phyloP scores from a whole-genome alignment of 2,113 vertebrate genomes.

The Hymenochirus boettgeri region DNA sequence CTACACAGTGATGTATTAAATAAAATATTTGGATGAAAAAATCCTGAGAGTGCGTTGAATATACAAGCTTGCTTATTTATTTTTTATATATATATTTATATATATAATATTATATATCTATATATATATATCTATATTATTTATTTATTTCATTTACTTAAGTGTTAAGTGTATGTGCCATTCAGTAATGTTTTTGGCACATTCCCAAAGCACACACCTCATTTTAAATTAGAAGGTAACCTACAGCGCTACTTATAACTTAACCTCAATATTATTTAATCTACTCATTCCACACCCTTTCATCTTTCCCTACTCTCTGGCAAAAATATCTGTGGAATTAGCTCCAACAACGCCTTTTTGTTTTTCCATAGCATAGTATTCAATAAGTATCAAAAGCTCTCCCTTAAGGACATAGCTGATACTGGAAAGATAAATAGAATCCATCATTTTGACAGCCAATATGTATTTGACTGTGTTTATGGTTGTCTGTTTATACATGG shows the following conservation, averaged over 20 bases:
- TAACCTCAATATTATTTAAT: slow-evolving; percentile 7
- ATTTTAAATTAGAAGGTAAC: slow-evolving; percentile 25
- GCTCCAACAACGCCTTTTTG: slow-evolving; percentile 31
- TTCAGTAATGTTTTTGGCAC: slow-evolving; percentile 24
- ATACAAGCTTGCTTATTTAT: too few species aligned
- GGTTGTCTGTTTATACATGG: slow-evolving; percentile 11
- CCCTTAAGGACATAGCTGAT: slow-evolving; percentile 25
- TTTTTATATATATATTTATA: too few species aligned
- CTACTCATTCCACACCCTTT: slow-evolving; percentile 6
- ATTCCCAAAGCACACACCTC: slow-evolving; percentile 30
- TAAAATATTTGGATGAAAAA: too few species aligned
- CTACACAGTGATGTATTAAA: too few species aligned
- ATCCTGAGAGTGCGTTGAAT: too few species aligned
- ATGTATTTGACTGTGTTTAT: slow-evolving; percentile 4
- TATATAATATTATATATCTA: not conserved
- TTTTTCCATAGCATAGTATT: not conserved
- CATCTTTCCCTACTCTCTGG: not conserved
- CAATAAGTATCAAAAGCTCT: not conserved
- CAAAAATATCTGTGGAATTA: not conserved
- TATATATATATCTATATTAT: too few species aligned
- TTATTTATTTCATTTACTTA: slow-evolving; percentile 4
- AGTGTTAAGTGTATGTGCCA: slow-evolving; percentile 2
- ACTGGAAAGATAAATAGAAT: slow-evolving; percentile 41
- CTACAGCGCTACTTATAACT: slow-evolving; percentile 1
- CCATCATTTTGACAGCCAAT: slow-evolving; percentile 30